These are phyloP conservation scores for Tuta absoluta DNA, from an alignment of 2,888 invertebrate species.

Conservation along the genomic window DNA sequence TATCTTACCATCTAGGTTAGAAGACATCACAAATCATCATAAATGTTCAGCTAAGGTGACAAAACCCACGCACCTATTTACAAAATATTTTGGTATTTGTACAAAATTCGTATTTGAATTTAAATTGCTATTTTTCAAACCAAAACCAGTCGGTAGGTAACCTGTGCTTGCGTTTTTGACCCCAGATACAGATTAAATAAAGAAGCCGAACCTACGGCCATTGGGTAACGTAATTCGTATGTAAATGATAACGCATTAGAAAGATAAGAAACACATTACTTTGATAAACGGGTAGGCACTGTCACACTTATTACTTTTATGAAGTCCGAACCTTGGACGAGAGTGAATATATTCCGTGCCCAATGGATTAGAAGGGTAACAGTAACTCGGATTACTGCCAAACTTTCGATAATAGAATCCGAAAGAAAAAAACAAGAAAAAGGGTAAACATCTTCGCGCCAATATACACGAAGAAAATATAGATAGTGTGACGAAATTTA, in stretches of 20 bases:
- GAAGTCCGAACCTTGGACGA: constrained; percentile 15
- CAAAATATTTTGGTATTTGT: constrained; percentile 3
- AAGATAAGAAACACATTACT: constrained; percentile 49
- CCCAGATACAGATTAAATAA: constrained; percentile 29
- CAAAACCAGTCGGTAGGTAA: constrained; percentile 24
- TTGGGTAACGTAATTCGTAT: constrained; percentile 55
- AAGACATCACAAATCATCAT: constrained; percentile 17
- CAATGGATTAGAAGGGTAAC: constrained; percentile 17
- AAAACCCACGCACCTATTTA: constrained; percentile 19
- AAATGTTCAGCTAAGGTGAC: constrained; percentile 17
- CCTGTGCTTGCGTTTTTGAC: constrained; percentile 25
- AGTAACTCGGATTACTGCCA: constrained; percentile 15
- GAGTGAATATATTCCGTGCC: constrained; percentile 17
- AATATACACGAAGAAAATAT: constrained; percentile 40
- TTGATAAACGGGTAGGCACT: constrained; percentile 45
- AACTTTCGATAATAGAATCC: constrained; percentile 16
- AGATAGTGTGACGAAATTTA: constrained; percentile 60
- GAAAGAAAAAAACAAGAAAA: constrained; percentile 34
- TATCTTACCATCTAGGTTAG: constrained; percentile 11
- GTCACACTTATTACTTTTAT: constrained; percentile 38
- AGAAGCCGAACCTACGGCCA: constrained; percentile 45
- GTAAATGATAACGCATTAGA: constrained; percentile 52
- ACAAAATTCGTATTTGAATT: constrained; percentile 19
- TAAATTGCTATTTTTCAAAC: constrained; percentile 23
- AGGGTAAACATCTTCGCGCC: constrained; percentile 32